These are phyloP conservation scores for Hemiscyllium ocellatum DNA, from an alignment of 2,113 vertebrate genomes.

Conservation along the genomic window DNA sequence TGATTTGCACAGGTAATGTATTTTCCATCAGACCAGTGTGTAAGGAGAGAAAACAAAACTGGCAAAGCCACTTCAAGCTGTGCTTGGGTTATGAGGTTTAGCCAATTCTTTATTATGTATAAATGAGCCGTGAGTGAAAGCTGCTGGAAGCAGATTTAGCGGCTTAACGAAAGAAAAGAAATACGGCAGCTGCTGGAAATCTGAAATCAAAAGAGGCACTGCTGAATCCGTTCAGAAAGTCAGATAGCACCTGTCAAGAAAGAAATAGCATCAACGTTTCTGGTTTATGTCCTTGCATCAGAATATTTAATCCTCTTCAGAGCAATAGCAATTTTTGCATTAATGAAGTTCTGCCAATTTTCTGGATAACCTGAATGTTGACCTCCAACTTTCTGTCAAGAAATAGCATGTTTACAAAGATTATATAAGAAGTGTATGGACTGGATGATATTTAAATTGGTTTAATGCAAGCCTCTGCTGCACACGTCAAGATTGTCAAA, in stretches of 20 bases:
- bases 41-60: background rate
- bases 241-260: background rate
- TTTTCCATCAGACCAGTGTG: background rate
- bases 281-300: background rate
- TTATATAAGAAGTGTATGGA: background rate
- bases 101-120: background rate
- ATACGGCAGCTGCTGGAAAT: background rate
- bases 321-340: background rate
- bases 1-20: background rate
- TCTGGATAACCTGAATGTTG: conserved; percentile 2
- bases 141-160: background rate
- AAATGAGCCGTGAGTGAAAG: background rate
- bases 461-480: background rate
- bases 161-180: background rate
- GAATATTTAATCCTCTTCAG: background rate
- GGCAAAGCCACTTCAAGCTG: background rate
- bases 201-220: background rate
- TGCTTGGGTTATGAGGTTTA: background rate
- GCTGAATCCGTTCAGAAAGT: background rate
- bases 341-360: background rate
- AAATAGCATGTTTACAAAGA: background rate
- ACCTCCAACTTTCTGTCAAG: background rate
- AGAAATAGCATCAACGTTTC: background rate
- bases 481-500: background rate
- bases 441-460: background rate